These are phyloP conservation scores for Odontamblyopus lacepedii DNA, from an alignment of 2,797 vertebrate genomes.

Conservation along the genomic window DNA sequence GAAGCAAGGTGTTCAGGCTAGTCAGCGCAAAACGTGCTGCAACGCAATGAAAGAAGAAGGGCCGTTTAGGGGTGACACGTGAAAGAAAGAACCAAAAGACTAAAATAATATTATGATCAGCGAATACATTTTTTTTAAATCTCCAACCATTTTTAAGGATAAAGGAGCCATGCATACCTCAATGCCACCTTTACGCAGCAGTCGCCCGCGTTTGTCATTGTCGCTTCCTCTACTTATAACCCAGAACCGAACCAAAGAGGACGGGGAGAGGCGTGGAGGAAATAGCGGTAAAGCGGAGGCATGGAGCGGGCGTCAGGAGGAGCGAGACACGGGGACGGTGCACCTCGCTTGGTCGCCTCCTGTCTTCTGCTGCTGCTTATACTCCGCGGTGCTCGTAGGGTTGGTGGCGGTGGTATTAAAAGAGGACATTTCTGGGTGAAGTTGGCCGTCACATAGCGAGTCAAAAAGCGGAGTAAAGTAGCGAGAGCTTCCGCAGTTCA, in stretches of 20 bases:
- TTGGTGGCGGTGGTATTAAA: not conserved
- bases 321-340: conserved; percentile 46
- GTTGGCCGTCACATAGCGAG: conserved; percentile 34
- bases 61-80: not conserved
- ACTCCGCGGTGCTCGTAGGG: conserved; percentile 15
- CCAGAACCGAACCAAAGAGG: not conserved
- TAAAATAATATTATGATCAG: not conserved
- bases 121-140: not conserved
- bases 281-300: conserved; percentile 26
- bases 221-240: conserved; percentile 19
- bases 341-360: conserved; percentile 35
- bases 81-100: not conserved
- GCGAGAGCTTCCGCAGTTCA: conserved; percentile 18
- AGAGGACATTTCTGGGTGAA: conserved; percentile 43
- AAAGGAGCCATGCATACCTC: conserved; percentile 79
- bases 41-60: not conserved
- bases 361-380: conserved; percentile 22
- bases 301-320: conserved; percentile 57
- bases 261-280: conserved; percentile 2
- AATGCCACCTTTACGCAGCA: conserved; percentile 93
- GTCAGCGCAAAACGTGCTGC: not conserved
- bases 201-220: conserved; percentile 87
- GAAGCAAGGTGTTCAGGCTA: conserved; percentile 26
- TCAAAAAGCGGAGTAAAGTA: not conserved
- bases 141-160: conserved; percentile 11